These are phyloP conservation scores for Theretra japonica DNA, from an alignment of 2,888 invertebrate genomes.

Conservation along the genomic window DNA sequence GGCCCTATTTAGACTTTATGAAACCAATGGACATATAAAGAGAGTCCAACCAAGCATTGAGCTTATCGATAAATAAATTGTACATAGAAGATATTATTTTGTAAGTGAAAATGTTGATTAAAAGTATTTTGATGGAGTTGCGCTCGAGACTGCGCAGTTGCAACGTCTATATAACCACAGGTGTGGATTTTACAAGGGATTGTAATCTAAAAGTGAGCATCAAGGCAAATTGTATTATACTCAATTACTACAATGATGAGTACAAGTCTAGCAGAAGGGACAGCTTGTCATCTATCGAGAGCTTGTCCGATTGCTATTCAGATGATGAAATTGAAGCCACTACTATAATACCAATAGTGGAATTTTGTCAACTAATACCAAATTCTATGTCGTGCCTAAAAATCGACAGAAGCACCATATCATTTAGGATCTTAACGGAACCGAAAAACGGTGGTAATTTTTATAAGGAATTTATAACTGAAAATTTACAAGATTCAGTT, in stretches of 20 bases:
- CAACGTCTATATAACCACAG: constrained; percentile 84
- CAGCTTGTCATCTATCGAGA: constrained; percentile 78
- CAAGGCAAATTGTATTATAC: constrained; percentile 73
- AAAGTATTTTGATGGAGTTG: constrained; percentile 84
- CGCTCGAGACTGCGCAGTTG: constrained; percentile 85
- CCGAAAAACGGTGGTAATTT: constrained; percentile 77
- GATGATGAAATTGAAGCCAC: constrained; percentile 71
- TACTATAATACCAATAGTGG: constrained; percentile 67
- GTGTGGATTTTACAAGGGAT: constrained; percentile 71
- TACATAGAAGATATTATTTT: constrained; percentile 37
- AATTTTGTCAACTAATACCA: constrained; percentile 77
- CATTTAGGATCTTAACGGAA: constrained; percentile 78
- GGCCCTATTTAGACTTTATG: constrained; percentile 87
- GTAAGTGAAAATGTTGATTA: constrained; percentile 73
- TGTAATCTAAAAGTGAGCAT: constrained; percentile 78
- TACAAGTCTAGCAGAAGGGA: constrained; percentile 60
- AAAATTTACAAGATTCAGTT: constrained; percentile 46
- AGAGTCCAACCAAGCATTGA: constrained; percentile 66
- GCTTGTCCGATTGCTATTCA: constrained; percentile 73
- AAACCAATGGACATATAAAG: constrained; percentile 83
- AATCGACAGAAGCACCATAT: constrained; percentile 75
- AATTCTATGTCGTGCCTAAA: constrained; percentile 82
- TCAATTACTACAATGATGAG: constrained; percentile 71
- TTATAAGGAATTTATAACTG: constrained; percentile 70
- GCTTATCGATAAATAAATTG: constrained; percentile 66